Evolutionary conservation across 2,113 vertebrate genomes (phyloP), one percentile per base, ranked within the genome.

Genomic region (Apodemus speciosus): DNA sequence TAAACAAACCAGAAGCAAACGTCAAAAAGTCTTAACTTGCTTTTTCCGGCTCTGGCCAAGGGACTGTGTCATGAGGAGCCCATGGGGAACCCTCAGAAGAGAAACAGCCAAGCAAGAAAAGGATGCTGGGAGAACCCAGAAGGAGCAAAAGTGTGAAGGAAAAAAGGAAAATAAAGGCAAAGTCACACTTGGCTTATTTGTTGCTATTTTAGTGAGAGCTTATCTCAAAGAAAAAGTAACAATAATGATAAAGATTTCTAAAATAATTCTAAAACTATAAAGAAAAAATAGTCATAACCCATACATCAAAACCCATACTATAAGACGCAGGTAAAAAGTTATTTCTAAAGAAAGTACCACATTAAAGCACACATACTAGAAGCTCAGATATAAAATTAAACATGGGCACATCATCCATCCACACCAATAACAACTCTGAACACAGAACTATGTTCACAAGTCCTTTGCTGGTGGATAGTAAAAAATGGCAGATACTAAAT

Each of bases 121-220:
- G 11, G 18, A 68, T 4, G 9, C 38, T 6, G 25, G 20, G 16
- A 80, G n/a, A 43, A 69, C 30, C 2, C 14, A 25, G 84, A 66
- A 93, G 92, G 51, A 90, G 90, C 6, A 75, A 21, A 77, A 89
- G 83, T 91, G 72, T 9, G 40, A 38, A 79, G 13, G 60, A 51
- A 89, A 14, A 23, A 85, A 53, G 18, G 3, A 27, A 72, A 79
- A 68, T 15, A 56, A 83, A 71, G 32, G 38, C 18, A 10, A 86
- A 60, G 64, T 16, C 73, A 93, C 66, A 88, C 58, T 71, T 68
- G 30, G 23, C 91, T 76, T 89, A 32, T 60, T 64, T 73, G 40
- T 13, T 89, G 49, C 53, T 89, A 38, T 58, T 43, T 53, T 72
- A 86, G 35, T 71, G 66, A 71, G 23, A 69, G 13, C 27, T 71